Base-by-base conservation (phyloP, 2,113 vertebrate species). In the Cricetomys ansorgei region DNA sequence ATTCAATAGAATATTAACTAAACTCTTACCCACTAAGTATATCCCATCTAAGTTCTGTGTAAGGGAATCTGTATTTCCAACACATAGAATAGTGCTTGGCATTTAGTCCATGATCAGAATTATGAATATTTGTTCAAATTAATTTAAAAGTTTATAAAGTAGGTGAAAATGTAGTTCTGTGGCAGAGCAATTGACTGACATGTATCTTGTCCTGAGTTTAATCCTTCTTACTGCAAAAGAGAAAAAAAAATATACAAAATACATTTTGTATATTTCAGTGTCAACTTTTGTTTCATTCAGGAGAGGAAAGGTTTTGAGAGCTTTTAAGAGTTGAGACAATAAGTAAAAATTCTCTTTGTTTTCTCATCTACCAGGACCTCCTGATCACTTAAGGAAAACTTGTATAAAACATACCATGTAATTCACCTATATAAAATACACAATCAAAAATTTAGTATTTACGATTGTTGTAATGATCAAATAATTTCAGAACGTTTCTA, bases 91-190 rank as follows among this genome's bases (percentile, higher is more conserved):
- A 92, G 25, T 89, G 13, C 53, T 37, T 85, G 43, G 27, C 57
- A 31, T 50, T 31, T 79, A 79, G 48, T 79, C 5, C n/a, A 53
- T 79, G 48, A 53, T 62, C 53, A 59, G 37, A 43, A 43, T 62
- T 55, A 89, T 89, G 50, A 79, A 85, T 81, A 43, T 31, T 91
- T 87, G 37, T 75, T 93, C 84, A 89, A 79, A 86, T 62, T 16
- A 81, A 80, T 89, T 86, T 84, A 31, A 45, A 84, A 65, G 25
- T 65, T 27, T 65, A 21, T 29, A 43, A 64, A 84, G 16, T 64
- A 19, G 40, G 2, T 84, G 25, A 45, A 34, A 64, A 45, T 64
- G 27, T 34, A 65, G 40, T 40, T 65, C 9, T 81, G 40, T 48
- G 59, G 16, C 59, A 85, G 40, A 85, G 4, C 40, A 48, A 0